phyloP scores from a whole-genome alignment of 2,797 vertebrate species.

The Glyptemys insculpta region DNA sequence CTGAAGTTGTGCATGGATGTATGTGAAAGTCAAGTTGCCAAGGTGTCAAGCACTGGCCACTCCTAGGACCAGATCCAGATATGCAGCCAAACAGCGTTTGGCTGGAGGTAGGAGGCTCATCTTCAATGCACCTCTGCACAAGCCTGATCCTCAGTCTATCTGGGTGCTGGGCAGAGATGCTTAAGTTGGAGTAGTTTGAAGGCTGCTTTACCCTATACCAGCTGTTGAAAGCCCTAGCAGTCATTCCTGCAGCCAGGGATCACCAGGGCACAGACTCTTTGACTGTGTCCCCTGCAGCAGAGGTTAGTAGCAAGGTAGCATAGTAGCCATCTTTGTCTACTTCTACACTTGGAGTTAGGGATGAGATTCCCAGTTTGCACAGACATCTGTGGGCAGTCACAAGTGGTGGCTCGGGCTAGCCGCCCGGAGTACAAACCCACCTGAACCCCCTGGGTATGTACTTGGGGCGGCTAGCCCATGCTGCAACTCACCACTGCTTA shows the following conservation, averaged over 20 bases:
- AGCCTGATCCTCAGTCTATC: background rate
- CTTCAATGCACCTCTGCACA: background rate
- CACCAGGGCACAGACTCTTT: background rate
- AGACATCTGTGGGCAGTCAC: background rate
- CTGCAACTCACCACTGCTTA: background rate
- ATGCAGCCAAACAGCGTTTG: background rate
- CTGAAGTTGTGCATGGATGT: background rate
- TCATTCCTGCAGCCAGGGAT: background rate
- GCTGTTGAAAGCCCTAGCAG: background rate
- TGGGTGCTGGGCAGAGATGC: background rate
- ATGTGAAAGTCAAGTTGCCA: too few relatives aligned
- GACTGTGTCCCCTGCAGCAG: background rate
- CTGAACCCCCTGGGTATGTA: background rate
- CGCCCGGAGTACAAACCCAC: background rate
- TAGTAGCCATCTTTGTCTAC: background rate
- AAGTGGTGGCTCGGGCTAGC: background rate
- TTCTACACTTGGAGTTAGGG: background rate
- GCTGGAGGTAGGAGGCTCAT: background rate
- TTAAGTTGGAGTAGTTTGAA: background rate
- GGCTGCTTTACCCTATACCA: background rate
- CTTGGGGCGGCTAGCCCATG: background rate
- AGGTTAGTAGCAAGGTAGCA: background rate
- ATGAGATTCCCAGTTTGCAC: background rate
- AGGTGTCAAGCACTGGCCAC: too few relatives aligned
- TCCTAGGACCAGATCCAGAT: background rate